Conservation (phyloP, 1,140 invertebrate species). For the Platorchestia sp. region DNA sequence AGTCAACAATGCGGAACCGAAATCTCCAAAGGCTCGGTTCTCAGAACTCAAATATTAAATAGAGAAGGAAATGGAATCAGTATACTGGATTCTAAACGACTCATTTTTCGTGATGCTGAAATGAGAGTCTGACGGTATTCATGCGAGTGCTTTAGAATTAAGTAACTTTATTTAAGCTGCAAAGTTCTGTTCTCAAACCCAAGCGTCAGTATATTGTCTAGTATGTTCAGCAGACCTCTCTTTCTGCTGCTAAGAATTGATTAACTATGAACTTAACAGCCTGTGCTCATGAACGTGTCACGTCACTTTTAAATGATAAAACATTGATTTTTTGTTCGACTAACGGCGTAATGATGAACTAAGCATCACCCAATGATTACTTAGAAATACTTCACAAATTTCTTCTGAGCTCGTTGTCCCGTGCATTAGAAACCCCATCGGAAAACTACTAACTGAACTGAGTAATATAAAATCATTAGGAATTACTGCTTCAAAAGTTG, state of each 20-base stretch:
- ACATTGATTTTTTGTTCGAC: not conserved
- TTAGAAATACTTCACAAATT: not conserved
- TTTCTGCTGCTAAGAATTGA: conserved; percentile 9
- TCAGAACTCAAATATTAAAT: not conserved
- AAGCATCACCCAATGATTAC: not conserved
- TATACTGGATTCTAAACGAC: not conserved
- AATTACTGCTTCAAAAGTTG: no score
- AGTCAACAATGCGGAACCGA: not conserved
- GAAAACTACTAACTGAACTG: no score
- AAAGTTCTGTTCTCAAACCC: not conserved
- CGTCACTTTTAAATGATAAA: not conserved
- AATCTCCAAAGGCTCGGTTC: not conserved
- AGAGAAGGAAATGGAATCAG: not conserved
- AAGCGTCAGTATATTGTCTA: not conserved
- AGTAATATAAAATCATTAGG: no score
- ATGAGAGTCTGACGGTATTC: not conserved
- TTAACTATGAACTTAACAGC: not conserved
- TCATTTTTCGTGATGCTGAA: not conserved
- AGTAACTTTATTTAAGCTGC: not conserved
- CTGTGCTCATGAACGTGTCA: not conserved
- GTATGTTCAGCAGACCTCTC: conserved; percentile 45
- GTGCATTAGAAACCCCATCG: not conserved
- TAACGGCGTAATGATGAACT: not conserved
- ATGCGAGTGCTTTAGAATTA: not conserved
- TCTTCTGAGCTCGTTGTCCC: not conserved